These are phyloP conservation scores for Podocnemis expansa DNA, from an alignment of 2,113 vertebrate genomes.

Conservation along the genomic window DNA sequence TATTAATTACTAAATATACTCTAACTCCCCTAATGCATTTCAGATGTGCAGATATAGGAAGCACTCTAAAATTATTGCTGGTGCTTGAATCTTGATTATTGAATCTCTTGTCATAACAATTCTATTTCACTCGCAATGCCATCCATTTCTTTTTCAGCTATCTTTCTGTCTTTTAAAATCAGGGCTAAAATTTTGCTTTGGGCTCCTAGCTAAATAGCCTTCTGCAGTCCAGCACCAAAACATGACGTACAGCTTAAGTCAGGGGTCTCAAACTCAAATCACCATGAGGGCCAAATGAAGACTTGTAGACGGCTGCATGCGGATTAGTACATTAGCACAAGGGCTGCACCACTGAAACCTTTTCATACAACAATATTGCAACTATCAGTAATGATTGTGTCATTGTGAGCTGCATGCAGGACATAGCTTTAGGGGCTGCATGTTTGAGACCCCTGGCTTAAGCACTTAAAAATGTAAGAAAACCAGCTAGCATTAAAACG, in stretches of 20 bases:
- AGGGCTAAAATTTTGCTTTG: neutral
- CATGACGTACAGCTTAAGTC: neutral
- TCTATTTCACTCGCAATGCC: neutral
- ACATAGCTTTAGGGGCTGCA: no score
- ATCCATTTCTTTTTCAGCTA: neutral
- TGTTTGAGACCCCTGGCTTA: no score
- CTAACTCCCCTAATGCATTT: neutral
- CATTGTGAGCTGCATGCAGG: no score
- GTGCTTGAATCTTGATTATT: neutral
- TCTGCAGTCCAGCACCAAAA: neutral
- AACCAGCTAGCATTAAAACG: neutral
- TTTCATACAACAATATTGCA: no score
- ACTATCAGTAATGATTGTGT: no score
- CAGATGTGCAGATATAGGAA: neutral
- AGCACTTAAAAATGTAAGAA: neutral
- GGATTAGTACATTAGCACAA: no score
- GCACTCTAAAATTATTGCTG: neutral
- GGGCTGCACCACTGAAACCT: no score
- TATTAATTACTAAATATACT: no score
- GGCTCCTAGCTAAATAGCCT: neutral
- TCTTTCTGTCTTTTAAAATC: neutral
- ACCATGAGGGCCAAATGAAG: no score
- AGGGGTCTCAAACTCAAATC: no score
- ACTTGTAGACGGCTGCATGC: no score
- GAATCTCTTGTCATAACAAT: neutral